Base-by-base conservation (phyloP, 2,113 vertebrate species). In the Piprites chloris region DNA sequence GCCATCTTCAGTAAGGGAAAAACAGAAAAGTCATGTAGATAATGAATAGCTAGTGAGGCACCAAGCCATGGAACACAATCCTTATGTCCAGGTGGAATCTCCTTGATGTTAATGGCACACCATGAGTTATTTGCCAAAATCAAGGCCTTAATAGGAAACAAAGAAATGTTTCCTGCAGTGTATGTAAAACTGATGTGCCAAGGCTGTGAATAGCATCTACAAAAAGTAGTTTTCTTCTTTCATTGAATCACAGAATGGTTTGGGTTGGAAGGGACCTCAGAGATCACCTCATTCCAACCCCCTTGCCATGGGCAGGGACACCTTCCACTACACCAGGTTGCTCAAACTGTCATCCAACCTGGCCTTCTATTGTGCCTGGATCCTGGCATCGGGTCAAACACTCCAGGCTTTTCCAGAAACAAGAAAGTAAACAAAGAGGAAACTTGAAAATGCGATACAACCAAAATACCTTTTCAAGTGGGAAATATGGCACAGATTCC, bases 401-500 rank as follows among this genome's bases (percentile, higher is more conserved):
- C 21, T 47, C 46, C 42, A 71, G 33, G 39, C 23, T 77, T 95
- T 75, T 89, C 21, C 61, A 80, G 56, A 72, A 90, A 61, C 35
- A 50, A 24, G 5, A 32, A 80, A 58, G 9, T 41, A 90, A 82
- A 55, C 18, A 24, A 78, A 49, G 32, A 86, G 14, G 21, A 87
- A 89, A 75, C 14, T 14, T 37, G 58, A 59, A 74, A 78, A 78
- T 16, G 26, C 7, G 59, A 37, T n/a, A 20, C 30, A 84, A 68
- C 9, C 32, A 44, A 85, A 72, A 32, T 97, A 99, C 99, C 98
- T 98, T 94, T 37, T 98, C 97, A 59, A 98, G 89, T 5, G 99
- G 98, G 62, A 99, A 98, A 69, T 98, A 98, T 2, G 98, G 97
- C 91, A 98, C 97, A 0, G 98, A 98, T 72, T 98, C 98, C 96